A percentile compares a stretch with the other conserved stretches of the same genome.
Evolutionary conservation across 2,113 vertebrate genomes (phyloP).

Genomic region (Meleagris gallopavo): DNA sequence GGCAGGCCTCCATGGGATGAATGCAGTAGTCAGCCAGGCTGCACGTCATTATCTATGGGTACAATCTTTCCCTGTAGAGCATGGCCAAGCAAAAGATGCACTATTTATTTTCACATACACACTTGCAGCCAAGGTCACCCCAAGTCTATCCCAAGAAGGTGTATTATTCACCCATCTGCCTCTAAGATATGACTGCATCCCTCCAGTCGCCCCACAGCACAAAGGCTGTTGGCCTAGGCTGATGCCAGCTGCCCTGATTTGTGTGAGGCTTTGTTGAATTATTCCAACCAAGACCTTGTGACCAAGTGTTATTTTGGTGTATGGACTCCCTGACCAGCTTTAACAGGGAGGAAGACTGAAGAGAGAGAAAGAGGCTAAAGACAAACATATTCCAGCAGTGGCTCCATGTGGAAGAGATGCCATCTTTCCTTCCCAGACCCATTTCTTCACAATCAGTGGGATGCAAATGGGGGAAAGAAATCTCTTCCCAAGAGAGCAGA

Average conservation of each 20-base stretch:
- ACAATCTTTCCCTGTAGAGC: not conserved
- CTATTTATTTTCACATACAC: not conserved
- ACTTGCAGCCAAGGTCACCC: not conserved
- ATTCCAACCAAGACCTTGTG: not conserved
- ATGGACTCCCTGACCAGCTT: not conserved
- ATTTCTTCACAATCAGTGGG: not conserved
- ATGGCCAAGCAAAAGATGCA: not conserved
- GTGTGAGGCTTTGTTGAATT: not conserved
- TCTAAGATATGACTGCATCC: not conserved
- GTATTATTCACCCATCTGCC: not conserved
- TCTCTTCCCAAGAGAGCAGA: not conserved
- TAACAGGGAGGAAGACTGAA: not conserved
- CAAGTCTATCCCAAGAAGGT: not conserved
- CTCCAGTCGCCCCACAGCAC: not conserved
- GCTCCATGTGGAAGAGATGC: not conserved
- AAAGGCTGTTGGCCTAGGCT: not conserved
- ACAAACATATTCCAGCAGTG: not conserved
- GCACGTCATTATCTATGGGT: not conserved
- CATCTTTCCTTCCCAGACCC: not conserved
- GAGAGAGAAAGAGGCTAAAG: not conserved
- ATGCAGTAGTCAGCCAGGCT: not conserved
- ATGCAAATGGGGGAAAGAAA: not conserved
- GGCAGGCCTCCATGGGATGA: not conserved
- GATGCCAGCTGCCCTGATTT: not conserved
- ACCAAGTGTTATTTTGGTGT: not conserved